Evolutionary conservation across 2,113 vertebrate genomes (phyloP), one percentile per base, ranked within the genome.

Genomic region (Odontophorus gujanensis): DNA sequence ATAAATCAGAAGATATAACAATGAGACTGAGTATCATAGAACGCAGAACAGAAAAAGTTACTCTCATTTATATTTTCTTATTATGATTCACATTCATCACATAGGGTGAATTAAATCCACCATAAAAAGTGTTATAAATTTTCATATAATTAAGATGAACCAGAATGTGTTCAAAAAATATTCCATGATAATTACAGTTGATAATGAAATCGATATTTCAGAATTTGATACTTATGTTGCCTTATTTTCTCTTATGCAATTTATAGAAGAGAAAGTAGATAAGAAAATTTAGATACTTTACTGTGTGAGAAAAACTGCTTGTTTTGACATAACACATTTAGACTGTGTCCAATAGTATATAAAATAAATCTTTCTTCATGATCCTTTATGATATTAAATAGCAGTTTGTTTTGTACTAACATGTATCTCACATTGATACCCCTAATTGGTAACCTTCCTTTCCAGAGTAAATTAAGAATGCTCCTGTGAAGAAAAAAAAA

Each of bases 81-180:
- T 62, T 89, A 87, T 32, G 36, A 79, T 86, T 89, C 22, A 0
- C 25, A 76, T 93, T 86, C 3, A 3, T 69, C 65, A 85, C 40
- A 88, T 72, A 62, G 3, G 16, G 40, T 62, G 16, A 86, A 76
- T 79, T 84, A 88, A 86, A 96, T 90, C 43, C 72, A 66, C 36
- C 48, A 32, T 55, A 75, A 74, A 55, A 84, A 92, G 28, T 77
- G 24, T 43, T 85, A 83, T 55, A 85, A 77, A 80, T 19, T n/a
- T 85, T 87, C 18, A 19, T 75, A 83, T 88, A 93, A 90, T 94
- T 87, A 95, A 77, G 74, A 96, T 69, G 53, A 84, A 92, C 25
- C 12, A 89, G 92, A 95, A 85, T 7, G 3, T 51, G 47, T 90
- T 80, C 38, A 90, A 89, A 84, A 85, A 53, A 86, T 26, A 21